Evolutionary conservation across 2,797 vertebrate genomes (phyloP), one percentile per base, ranked within the genome.

Genomic region (Schizothorax lantsangensis): DNA sequence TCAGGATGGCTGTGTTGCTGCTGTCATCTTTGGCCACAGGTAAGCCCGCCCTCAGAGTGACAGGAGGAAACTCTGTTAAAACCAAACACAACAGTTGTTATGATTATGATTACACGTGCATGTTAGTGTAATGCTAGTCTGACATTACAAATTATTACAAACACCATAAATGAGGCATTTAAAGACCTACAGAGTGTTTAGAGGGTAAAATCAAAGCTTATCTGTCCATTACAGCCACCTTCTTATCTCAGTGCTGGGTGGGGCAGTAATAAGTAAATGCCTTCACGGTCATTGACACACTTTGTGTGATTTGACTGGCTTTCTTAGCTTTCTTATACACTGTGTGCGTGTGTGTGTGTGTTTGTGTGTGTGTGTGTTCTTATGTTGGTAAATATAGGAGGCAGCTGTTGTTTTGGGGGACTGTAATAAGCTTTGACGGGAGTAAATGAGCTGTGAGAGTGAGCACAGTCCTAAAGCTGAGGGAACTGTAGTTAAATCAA

Each of bases 1-100:
- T 97, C 92, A 99, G 94, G 88, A 98, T 97, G 78, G 97, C 95
- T 0, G 97, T 97, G 52, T 97, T 96, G 88, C 97, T 97, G 90
- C 95, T 95, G 90, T 98, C 97, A 0, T 96, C 96, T 90, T 97
- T 98, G 91, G 96, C 96, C 0, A 98, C 93, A 0, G 97, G 97
- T 78, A 97, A 95, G 1, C 95, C 96, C 0, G 93, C 73, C 87
- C 94, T 95, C 12, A 92, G 94, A 88, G 95, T 97, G 69, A 94
- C 90, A 10, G 92, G 94, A 88, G 93, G 86, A 78, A 93, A 94
- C n/a, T 94, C 93, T 5, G 90, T 72, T 38, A 91, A 92, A 94
- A 12, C n/a, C 86, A 45, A 81, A 88, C 26, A 52, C 68, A 84
- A 88, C 81, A 4, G 84, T 1, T 68, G 6, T 40, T 40, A 38